Percentiles rank a stretch among this genome's conserved stretches.
Evolutionary conservation across 2,888 invertebrate genomes (phyloP).

Genomic region (Meghimatium bilineatum): DNA sequence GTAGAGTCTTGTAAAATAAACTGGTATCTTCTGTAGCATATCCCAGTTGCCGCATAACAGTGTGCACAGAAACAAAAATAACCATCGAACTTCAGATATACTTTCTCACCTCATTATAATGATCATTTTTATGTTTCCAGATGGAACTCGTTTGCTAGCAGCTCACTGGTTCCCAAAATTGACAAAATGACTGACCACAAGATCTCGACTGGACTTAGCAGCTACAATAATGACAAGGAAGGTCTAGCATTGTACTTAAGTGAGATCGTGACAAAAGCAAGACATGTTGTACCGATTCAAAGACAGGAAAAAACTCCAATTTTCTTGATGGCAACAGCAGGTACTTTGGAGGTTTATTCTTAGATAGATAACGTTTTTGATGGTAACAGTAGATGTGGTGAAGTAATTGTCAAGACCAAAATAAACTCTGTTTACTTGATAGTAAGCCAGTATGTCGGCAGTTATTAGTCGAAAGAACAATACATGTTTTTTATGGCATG

Average conservation of each 20-base stretch:
- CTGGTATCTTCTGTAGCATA: no score
- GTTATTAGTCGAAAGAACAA: no score
- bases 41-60: no score
- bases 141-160: neutral
- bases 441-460: no score
- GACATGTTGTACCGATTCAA: neutral
- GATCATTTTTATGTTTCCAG: neutral
- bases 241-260: constrained; percentile 3
- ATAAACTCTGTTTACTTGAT: no score
- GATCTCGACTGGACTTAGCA: neutral
- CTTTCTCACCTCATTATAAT: neutral
- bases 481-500: no score
- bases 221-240: neutral
- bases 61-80: no score
- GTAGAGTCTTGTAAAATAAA: no score
- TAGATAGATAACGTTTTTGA: no score
- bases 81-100: no score
- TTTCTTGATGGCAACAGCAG: constrained; percentile 40
- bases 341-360: neutral
- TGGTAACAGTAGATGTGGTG: no score
- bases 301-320: constrained; percentile 25
- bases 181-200: neutral
- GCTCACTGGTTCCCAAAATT: neutral
- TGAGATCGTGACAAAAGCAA: constrained; percentile 12
- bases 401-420: no score